These are phyloP conservation scores for Drosophila antonietae DNA, from an alignment of 2,888 invertebrate genomes.

Conservation along the genomic window DNA sequence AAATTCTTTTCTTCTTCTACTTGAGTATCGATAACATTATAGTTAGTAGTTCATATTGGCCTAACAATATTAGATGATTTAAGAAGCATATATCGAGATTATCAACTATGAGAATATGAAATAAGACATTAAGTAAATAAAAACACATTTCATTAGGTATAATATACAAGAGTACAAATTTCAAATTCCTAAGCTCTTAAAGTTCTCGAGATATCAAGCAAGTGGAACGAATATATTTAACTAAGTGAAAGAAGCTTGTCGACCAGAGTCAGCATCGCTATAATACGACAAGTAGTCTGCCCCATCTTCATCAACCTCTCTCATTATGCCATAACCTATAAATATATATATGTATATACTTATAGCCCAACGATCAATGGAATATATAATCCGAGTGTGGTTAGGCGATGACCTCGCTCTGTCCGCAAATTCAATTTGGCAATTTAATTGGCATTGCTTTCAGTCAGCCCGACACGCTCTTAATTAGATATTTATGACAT, in stretches of 20 bases:
- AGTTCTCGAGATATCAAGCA: neutral
- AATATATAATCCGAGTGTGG: neutral
- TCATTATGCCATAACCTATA: neutral
- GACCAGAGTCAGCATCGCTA: neutral
- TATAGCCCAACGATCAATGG: neutral
- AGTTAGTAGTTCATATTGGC: no score
- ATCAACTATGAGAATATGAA: neutral
- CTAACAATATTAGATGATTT: no score
- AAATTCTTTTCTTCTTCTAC: no score
- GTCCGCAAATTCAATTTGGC: constrained; percentile 12
- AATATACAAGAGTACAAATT: neutral
- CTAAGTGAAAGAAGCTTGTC: neutral
- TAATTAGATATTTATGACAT: constrained; percentile 53
- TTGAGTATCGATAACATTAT: no score
- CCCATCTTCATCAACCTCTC: neutral
- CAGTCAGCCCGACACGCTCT: constrained; percentile 8
- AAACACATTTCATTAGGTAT: neutral
- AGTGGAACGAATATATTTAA: neutral
- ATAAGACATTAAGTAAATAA: neutral
- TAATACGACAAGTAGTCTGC: no score
- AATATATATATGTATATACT: no score
- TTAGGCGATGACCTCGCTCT: neutral
- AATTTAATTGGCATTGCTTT: constrained; percentile 10
- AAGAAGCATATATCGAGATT: no score
- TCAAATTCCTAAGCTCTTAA: neutral